Base-by-base conservation (phyloP, 35 echinoderm and acorn worm species). In the Apostichopus californicus region DNA sequence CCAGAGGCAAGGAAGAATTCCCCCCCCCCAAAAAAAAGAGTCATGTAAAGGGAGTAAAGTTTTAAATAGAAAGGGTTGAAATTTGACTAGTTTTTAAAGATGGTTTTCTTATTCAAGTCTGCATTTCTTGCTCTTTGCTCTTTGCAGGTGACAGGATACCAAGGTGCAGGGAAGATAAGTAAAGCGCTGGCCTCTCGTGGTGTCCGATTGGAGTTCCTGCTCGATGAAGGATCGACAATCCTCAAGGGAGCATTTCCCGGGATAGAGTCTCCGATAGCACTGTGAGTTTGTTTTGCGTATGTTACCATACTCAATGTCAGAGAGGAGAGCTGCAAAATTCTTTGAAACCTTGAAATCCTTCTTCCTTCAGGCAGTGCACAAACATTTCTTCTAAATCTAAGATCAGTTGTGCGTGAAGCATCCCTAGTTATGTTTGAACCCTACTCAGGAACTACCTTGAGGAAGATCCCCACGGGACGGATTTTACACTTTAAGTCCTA, bases 171-270 rank as follows among this genome's bases (percentile, higher is more conserved):
- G 56, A 52, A 92, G 17, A 98, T 98, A n/a, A 87, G 75, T 5
- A 61, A 90, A n/a, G 59, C 52, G 20, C 78, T 98, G 6, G 5
- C 89, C 46, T 28, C 88, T 21, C 56, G 93, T 73, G 73, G 81
- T 18, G 78, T 95, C 2, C 58, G 93, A 63, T 61, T 94, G 1
- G 94, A 98, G 57, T 98, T 95, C 80, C 77, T 98, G 10, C 55
- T 98, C 5, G 96, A 98, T 94, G 96, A 98, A 78, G 96, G 96
- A 6, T 78, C 53, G 12, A 98, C 93, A n/a, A 78, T 98, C 12
- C 54, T 87, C 1, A 56, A 96, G 75, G 91, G 89, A 46, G 53
- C 94, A 10, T 68, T 98, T 46, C 86, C 80, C 58, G 87, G 93
- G 28, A 58, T 98, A 1, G 25, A 80, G 10, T 70, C 89, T n/a